Evolutionary conservation across 2,888 invertebrate species (phyloP).

Genomic region (Byasa hedistus): DNA sequence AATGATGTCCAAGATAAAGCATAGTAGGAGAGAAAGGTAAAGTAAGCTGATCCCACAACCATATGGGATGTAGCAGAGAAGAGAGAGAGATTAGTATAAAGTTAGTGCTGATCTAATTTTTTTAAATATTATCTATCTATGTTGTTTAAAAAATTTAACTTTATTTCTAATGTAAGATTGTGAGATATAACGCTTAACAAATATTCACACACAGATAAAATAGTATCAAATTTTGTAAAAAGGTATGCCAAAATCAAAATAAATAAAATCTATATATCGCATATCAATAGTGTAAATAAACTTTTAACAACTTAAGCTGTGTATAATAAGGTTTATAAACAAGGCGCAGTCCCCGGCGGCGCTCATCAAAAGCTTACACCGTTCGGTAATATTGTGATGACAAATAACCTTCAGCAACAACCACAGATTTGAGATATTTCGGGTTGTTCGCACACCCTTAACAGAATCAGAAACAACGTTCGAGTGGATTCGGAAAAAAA

Average conservation of each 20-base stretch:
- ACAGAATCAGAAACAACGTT: slow-evolving; percentile 62
- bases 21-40: no score
- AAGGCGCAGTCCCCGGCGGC: slow-evolving; percentile 54
- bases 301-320: slow-evolving; percentile 46
- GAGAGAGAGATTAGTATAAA: no score
- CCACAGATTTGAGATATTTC: slow-evolving; percentile 37
- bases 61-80: no score
- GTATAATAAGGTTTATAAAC: slow-evolving; percentile 48
- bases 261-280: slow-evolving; percentile 40
- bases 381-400: slow-evolving; percentile 36
- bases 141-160: no score
- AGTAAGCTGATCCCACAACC: no score
- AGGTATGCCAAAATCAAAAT: neutral
- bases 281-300: slow-evolving; percentile 54
- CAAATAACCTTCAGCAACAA: slow-evolving; percentile 42
- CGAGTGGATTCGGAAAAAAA: slow-evolving; percentile 38
- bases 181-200: neutral
- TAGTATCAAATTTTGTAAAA: neutral
- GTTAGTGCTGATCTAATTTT: no score
- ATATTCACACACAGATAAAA: neutral
- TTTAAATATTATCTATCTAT: no score
- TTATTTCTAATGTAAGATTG: no score
- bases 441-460: slow-evolving; percentile 66
- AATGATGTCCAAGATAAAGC: no score
- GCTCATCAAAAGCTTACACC: slow-evolving; percentile 61